These are phyloP conservation scores for Drosophila mayri DNA, from an alignment of 1,140 invertebrate species.

Conservation along the genomic window DNA sequence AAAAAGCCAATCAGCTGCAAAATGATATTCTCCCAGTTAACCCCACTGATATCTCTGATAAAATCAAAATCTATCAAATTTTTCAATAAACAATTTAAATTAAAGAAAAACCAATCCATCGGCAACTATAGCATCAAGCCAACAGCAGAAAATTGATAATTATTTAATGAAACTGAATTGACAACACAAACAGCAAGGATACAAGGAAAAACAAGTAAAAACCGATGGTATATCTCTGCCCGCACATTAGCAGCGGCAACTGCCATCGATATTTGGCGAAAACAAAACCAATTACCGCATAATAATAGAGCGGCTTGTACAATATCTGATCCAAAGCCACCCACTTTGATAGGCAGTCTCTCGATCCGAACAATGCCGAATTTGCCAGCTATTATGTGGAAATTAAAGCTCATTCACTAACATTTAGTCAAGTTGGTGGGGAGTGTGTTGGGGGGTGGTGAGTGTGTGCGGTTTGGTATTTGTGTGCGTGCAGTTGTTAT, in stretches of 20 bases:
- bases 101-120: not conserved
- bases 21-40: no score
- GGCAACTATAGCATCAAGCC: not conserved
- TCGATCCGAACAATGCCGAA: constrained; percentile 43
- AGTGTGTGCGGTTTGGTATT: constrained; percentile 1
- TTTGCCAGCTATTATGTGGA: constrained; percentile 59
- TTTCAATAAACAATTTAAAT: not conserved
- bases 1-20: no score
- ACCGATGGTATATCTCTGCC: not conserved
- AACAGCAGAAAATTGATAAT: not conserved
- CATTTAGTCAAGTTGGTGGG: constrained; percentile 28
- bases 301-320: constrained; percentile 53
- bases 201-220: constrained; percentile 1
- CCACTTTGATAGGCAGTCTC: constrained; percentile 10
- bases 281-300: constrained; percentile 58
- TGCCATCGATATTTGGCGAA: constrained; percentile 34
- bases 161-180: constrained; percentile 1
- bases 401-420: constrained; percentile 60
- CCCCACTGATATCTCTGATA: no score
- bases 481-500: constrained; percentile 33
- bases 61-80: not conserved
- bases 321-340: constrained; percentile 22
- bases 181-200: not conserved
- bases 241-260: constrained; percentile 10
- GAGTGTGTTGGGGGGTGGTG: no score